phyloP scores from a whole-genome alignment of 2,888 invertebrate genomes.

The Pandemis cinnamomeana region DNA sequence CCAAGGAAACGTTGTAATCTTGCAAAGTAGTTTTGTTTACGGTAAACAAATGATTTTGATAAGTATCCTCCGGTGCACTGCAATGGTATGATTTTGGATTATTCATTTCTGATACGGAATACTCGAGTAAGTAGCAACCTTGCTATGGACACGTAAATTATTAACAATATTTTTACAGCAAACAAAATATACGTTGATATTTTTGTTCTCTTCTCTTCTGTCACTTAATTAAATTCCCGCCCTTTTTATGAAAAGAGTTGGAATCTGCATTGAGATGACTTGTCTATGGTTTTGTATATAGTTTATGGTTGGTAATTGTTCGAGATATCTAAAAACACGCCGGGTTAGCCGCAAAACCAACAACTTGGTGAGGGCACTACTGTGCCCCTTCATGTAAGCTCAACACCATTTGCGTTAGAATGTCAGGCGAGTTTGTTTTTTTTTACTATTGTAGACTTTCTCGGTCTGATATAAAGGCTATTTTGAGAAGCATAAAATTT shows the following conservation, averaged over 20 bases:
- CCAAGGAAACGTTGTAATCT: constrained; percentile 56
- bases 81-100: constrained; percentile 38
- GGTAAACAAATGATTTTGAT: constrained; percentile 49
- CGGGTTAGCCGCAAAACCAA: not conserved
- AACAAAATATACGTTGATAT: not conserved
- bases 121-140: not conserved
- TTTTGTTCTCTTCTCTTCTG: not conserved
- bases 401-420: not conserved
- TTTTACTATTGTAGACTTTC: not conserved
- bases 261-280: not conserved
- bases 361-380: too few relatives aligned
- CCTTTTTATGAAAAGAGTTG: not conserved
- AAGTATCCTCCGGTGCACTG: constrained; percentile 50
- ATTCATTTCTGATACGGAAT: constrained; percentile 27
- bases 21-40: constrained; percentile 54
- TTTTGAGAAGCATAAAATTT: not conserved
- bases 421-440: not conserved
- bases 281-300: not conserved
- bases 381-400: not conserved
- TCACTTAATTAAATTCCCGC: constrained; percentile 15
- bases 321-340: not conserved
- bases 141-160: not conserved
- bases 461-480: not conserved
- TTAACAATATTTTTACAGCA: not conserved
- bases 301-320: not conserved